A percentile compares a stretch with the other conserved stretches of the same genome.
These are phyloP conservation scores for Nesidiocoris tenuis DNA, from an alignment of 2,888 invertebrate genomes.

Conservation along the genomic window DNA sequence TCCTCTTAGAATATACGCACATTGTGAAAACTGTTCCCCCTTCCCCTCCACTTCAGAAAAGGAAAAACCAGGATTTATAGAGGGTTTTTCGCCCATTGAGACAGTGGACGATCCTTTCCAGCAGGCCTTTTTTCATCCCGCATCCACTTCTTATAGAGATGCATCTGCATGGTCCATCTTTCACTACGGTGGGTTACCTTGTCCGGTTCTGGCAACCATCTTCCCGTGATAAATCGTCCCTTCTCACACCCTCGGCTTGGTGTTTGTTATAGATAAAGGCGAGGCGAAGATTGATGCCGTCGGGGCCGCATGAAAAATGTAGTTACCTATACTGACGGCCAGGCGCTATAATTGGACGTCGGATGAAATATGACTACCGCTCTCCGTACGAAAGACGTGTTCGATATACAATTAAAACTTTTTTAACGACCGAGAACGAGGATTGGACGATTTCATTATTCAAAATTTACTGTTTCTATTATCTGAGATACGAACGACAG, in stretches of 20 bases:
- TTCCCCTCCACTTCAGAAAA: background rate
- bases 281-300: constrained; percentile 40
- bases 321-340: constrained; percentile 29
- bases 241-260: constrained; percentile 6
- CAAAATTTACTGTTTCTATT: constrained; percentile 24
- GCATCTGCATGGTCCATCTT: constrained; percentile 28
- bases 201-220: constrained; percentile 26
- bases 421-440: constrained; percentile 29
- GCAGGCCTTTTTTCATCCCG: background rate
- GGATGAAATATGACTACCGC: constrained; percentile 38
- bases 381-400: background rate
- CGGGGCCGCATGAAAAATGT: constrained; percentile 36
- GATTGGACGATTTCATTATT: constrained; percentile 29
- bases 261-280: constrained; percentile 41
- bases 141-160: background rate
- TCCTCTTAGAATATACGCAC: background rate
- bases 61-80: background rate
- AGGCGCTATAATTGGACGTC: constrained; percentile 39
- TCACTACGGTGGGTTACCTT: constrained; percentile 14
- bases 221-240: constrained; percentile 38
- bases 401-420: constrained; percentile 30
- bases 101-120: no score
- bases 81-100: background rate
- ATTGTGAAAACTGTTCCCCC: background rate
- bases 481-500: no score